phyloP scores from a whole-genome alignment of 2,888 invertebrate genomes.

The Callimorpha dominula region DNA sequence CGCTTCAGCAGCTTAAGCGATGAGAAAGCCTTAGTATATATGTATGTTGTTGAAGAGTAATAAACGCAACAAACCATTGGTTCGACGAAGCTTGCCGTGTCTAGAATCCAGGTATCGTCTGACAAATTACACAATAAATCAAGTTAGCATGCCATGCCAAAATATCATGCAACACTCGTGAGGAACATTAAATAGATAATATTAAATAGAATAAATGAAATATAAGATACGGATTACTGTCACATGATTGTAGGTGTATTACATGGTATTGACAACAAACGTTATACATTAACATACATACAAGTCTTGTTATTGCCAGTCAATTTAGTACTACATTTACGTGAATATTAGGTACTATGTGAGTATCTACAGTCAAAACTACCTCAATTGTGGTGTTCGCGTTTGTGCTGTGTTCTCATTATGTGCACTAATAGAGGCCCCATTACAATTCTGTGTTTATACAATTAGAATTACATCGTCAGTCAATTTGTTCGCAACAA shows the following conservation, averaged over 20 bases:
- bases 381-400: conserved; percentile 58
- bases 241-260: conserved; percentile 41
- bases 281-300: conserved; percentile 15
- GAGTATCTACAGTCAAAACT: conserved; percentile 54
- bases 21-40: conserved; percentile 59
- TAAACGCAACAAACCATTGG: conserved; percentile 83
- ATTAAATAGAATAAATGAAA: conserved; percentile 51
- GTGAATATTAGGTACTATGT: conserved; percentile 53
- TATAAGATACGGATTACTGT: conserved; percentile 43
- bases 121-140: conserved; percentile 83
- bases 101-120: conserved; percentile 86
- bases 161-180: conserved; percentile 79
- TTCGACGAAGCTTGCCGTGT: conserved; percentile 78
- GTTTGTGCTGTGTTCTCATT: conserved; percentile 55
- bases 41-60: conserved; percentile 61
- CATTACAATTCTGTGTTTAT: conserved; percentile 57
- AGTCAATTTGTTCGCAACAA: conserved; percentile 41
- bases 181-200: conserved; percentile 54
- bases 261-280: conserved; percentile 26
- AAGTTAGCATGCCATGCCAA: conserved; percentile 85
- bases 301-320: conserved; percentile 32
- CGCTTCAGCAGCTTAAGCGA: conserved; percentile 60
- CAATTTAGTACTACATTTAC: conserved; percentile 44
- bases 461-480: conserved; percentile 52
- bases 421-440: conserved; percentile 60